Conservation (phyloP, 2,888 invertebrate genomes). For the Ornithoptera alexandrae region DNA sequence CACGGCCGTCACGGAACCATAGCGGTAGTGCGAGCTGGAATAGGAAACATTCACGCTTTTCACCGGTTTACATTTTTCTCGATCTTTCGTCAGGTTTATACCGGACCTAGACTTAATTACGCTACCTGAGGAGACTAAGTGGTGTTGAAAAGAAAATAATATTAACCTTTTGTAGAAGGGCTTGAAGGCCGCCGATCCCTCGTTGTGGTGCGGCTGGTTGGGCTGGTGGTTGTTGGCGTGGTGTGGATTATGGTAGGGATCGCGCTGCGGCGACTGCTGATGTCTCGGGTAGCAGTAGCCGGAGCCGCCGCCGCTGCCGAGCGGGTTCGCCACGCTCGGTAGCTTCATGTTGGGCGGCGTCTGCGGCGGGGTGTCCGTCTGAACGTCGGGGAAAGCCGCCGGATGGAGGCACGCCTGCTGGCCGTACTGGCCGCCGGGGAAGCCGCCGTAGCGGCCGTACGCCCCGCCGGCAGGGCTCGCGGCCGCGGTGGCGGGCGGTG, state of each 20-base stretch:
- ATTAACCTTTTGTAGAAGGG: conserved; percentile 94
- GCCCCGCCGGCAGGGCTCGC: conserved; percentile 77
- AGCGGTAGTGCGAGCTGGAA: conserved; percentile 84
- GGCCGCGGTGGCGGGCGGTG: conserved; percentile 83
- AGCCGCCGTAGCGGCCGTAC: conserved; percentile 84
- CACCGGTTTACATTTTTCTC: conserved; percentile 46
- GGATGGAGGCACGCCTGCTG: conserved; percentile 81
- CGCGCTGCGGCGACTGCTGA: conserved; percentile 78
- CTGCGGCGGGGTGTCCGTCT: conserved; percentile 94
- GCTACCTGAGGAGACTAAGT: no score
- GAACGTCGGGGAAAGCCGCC: conserved; percentile 91
- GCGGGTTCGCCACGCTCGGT: conserved; percentile 87
- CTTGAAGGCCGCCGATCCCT: conserved; percentile 87
- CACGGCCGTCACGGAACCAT: conserved; percentile 88
- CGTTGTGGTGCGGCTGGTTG: conserved; percentile 74
- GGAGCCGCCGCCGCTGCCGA: conserved; percentile 82
- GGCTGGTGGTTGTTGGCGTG: conserved; percentile 73
- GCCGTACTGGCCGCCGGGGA: conserved; percentile 81
- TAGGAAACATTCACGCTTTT: conserved; percentile 66
- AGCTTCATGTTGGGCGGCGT: conserved; percentile 97
- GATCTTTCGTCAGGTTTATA: no score
- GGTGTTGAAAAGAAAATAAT: conserved; percentile 31
- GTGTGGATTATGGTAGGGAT: conserved; percentile 79
- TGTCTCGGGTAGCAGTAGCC: conserved; percentile 77
- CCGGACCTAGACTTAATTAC: no score